Evolutionary conservation across 1,140 invertebrate species (phyloP).

Genomic region (Centruroides sculpturatus): DNA sequence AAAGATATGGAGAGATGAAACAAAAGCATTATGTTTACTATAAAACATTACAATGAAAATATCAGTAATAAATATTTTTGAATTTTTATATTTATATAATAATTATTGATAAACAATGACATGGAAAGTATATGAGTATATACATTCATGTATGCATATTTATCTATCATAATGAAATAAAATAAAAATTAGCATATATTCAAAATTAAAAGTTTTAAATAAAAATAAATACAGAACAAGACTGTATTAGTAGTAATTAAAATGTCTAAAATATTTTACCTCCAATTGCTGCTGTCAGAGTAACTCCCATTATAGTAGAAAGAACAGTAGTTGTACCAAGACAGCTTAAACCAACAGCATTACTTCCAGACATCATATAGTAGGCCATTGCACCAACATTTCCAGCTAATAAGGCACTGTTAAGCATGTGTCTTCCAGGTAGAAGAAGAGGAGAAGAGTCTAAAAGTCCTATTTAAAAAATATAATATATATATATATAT

Average conservation of each 20-base stretch:
- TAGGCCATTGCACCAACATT: constrained; percentile 55
- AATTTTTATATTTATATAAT: too few species aligned
- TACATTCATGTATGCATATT: too few species aligned
- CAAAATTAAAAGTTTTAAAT: constrained; percentile 9
- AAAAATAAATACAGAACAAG: constrained; percentile 2
- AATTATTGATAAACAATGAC: too few species aligned
- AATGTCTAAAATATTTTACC: constrained; percentile 32
- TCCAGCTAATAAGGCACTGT: constrained; percentile 46
- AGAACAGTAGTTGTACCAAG: constrained; percentile 56
- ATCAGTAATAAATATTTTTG: too few species aligned
- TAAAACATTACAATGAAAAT: too few species aligned
- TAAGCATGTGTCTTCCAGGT: constrained; percentile 66
- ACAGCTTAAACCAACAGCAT: constrained; percentile 46
- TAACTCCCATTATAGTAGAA: constrained; percentile 64
- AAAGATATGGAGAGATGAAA: too few species aligned
- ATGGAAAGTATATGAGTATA: too few species aligned
- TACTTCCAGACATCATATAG: constrained; percentile 47
- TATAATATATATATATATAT: constrained; percentile 38
- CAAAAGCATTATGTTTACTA: too few species aligned
- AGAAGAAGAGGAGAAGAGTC: constrained; percentile 61
- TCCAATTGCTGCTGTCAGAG: constrained; percentile 75
- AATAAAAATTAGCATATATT: background rate
- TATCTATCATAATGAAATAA: too few species aligned
- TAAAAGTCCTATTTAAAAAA: constrained; percentile 42
- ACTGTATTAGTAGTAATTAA: constrained; percentile 2